These are phyloP conservation scores for Martes martes DNA, from an alignment of 2,113 vertebrate species.

Conservation along the genomic window DNA sequence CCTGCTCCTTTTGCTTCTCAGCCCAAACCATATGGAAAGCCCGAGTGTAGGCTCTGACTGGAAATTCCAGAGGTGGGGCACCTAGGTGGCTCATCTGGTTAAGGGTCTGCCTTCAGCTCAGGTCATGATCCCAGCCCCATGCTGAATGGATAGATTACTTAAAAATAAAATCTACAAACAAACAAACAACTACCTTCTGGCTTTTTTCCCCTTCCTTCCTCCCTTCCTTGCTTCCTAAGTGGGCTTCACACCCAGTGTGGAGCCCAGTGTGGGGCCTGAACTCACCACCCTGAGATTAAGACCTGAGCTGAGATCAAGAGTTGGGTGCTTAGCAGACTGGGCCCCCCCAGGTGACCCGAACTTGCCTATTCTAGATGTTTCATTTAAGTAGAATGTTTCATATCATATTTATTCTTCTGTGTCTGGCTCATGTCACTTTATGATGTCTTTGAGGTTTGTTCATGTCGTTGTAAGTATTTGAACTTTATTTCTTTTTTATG, in stretches of 20 bases:
- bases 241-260: too few relatives aligned
- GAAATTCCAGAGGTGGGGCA: not conserved
- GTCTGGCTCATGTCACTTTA: not conserved
- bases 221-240: too few relatives aligned
- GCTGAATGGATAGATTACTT: not conserved
- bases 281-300: not conserved
- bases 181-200: too few relatives aligned
- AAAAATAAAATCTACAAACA: too few relatives aligned
- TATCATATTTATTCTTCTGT: not conserved
- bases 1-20: not conserved
- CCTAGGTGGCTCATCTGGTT: not conserved
- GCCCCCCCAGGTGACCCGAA: too few relatives aligned
- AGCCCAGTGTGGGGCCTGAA: not conserved
- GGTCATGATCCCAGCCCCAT: not conserved
- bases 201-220: too few relatives aligned
- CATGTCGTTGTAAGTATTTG: not conserved
- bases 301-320: not conserved
- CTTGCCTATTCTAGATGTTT: not conserved
- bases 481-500: not conserved
- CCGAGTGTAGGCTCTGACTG: not conserved
- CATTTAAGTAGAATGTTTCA: not conserved
- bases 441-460: not conserved
- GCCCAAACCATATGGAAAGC: not conserved
- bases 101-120: too few relatives aligned
- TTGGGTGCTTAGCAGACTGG: not conserved